Percentiles rank a stretch among this genome's conserved stretches.
Evolutionary conservation across 2,888 invertebrate genomes (phyloP).

Genomic region (Catonia carolina): DNA sequence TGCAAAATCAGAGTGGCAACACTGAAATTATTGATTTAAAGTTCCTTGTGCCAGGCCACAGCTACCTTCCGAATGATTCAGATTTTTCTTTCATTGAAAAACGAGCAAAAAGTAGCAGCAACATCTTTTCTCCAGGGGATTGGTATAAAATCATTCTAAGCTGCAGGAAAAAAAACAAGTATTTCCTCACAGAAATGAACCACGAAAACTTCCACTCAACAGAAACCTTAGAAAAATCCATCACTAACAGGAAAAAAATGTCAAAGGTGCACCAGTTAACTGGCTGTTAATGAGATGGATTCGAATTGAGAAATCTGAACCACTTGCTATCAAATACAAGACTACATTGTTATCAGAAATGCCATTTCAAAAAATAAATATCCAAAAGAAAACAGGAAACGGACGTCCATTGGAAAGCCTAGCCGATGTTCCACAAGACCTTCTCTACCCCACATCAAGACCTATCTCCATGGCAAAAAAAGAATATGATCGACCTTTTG

Average conservation of each 20-base stretch:
- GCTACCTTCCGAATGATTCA: constrained; percentile 18
- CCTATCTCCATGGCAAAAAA: neutral
- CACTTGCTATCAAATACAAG: constrained; percentile 17
- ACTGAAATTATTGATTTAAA: constrained; percentile 20
- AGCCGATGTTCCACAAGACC: neutral
- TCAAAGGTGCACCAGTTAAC: neutral
- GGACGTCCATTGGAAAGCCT: constrained; percentile 2
- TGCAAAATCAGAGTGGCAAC: constrained; percentile 10
- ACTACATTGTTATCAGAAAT: constrained; percentile 1
- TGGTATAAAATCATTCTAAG: constrained; percentile 10
- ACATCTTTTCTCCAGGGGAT: constrained; percentile 13
- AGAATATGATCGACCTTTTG: constrained; percentile 3
- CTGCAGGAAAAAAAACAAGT: constrained; percentile 15
- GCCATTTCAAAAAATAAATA: neutral
- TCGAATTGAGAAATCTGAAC: constrained; percentile 11
- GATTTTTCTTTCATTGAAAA: constrained; percentile 24
- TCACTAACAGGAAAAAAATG: constrained; percentile 13
- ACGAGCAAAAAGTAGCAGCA: constrained; percentile 4
- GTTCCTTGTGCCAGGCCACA: constrained; percentile 16
- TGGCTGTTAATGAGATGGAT: constrained; percentile 18
- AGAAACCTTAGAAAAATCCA: constrained; percentile 7
- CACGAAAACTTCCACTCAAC: constrained; percentile 11
- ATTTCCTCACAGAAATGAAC: constrained; percentile 16
- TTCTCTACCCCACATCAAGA: constrained; percentile 1
- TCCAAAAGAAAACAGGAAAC: constrained; percentile 1